Base-by-base conservation (phyloP, 2,888 invertebrate genomes). In the Erynnis tages region DNA sequence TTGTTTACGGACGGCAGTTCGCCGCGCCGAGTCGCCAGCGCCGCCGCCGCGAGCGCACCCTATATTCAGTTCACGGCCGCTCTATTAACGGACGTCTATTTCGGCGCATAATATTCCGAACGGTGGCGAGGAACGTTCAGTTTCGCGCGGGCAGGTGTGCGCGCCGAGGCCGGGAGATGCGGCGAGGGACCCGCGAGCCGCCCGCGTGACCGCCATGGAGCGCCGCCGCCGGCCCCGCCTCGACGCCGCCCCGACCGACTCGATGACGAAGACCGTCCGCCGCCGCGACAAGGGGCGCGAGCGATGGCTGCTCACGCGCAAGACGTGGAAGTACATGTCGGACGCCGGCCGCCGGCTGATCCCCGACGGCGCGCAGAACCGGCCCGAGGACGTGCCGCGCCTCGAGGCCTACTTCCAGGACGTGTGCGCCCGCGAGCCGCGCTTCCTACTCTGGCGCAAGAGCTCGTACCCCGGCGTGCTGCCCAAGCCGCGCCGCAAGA, bases 251-350 rank as follows among this genome's bases (percentile, higher is more conserved):
- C n/a, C n/a, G n/a, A n/a, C n/a, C 73, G 78, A 70, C 67, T 72
- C 69, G 67, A 72, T 75, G 76, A 73, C 87, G 82, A 74, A 79
- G 89, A 68, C 88, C 82, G 90, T 69, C 83, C 91, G 65, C 84
- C 91, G 54, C 91, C 89, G 92, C 44, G 83, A 91, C 53, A 91
- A 91, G 72, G 84, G 91, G 65, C 94, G 94, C 72, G 96, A 96
- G 80, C 92, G 96, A 78, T 97, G 96, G 96, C 90, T 96, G 55
- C 91, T 96, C 54, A 96, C 96, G 35, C 90, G 96, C 54, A 96
- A 97, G 84, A 96, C 96, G 40, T 96, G 96, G 96, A 91, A 95
- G 66, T 96, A 96, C 80, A 97, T 97, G 96, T 93, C 96, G n/a
- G 96, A 96, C 66, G 96, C 96, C 21, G 96, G 96, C 35, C 93